Base-by-base conservation (phyloP, 2,797 vertebrate genomes). In the Spea hammondii region DNA sequence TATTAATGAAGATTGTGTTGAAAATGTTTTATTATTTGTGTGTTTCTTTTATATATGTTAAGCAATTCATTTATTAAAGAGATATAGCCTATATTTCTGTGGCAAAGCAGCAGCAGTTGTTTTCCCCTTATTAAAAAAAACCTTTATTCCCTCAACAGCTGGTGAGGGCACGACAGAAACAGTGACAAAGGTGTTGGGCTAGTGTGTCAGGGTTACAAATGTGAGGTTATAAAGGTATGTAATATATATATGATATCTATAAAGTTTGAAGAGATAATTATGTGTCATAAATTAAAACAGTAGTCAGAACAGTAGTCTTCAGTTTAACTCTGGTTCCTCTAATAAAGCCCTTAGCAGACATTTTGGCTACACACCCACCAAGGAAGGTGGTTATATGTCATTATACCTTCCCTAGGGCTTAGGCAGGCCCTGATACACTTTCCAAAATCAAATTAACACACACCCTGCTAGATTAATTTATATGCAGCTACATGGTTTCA, bases 381-480 rank as follows among this genome's bases (percentile, higher is more conserved):
- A 76, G 44, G 45, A 55, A 6, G 8, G 45, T 77, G 50, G 48
- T 65, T 65, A 65, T 47, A 62, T 48, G 49, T 71, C 53, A 66
- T 72, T 78, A 72, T 59, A 10, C n/a, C 47, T 14, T 47, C 69
- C 77, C 77, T 72, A n/a, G 49, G 69, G 77, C 50, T 53, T 78
- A 48, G 76, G 76, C 8, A 66, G 76, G 60, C 4, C 49, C 47
- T 53, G 45, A 77, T 70, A 70, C 6, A 53, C 50, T 32, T 76
- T 62, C 17, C 66, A 77, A 77, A 17, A 32, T 50, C 59, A 8
- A 4, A 9, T 54, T 32, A 68, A 60, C 53, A 57, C 12, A 67
- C 65, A 69, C 12, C 4, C 6, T 49, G 14, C 45, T 8, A 45
- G 32, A 75, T 48, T 68, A 67, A 76, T 10, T 14, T 44, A 6